Percentiles rank a stretch among this genome's conserved stretches.
These are phyloP conservation scores for Halcyon senegalensis DNA, from an alignment of 2,113 vertebrate species.

Conservation along the genomic window DNA sequence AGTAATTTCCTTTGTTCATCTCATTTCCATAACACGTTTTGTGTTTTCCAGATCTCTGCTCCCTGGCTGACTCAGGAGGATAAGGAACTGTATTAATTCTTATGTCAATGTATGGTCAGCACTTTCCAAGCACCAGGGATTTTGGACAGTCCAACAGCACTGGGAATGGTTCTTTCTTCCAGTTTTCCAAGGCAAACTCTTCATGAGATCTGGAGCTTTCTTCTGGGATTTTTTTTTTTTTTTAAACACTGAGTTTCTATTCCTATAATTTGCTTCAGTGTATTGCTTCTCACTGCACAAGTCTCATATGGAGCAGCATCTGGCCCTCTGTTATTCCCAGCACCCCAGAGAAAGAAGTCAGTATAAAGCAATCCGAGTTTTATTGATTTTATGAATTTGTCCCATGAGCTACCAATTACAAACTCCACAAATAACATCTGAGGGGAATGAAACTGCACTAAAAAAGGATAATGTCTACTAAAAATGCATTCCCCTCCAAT, in stretches of 20 bases:
- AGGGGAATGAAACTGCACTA: neutral
- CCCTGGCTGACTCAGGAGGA: neutral
- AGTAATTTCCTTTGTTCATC: neutral
- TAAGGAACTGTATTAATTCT: neutral
- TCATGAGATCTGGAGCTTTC: neutral
- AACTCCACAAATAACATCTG: constrained; percentile 6
- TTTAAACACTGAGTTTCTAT: neutral
- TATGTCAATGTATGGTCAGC: neutral
- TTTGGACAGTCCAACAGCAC: neutral
- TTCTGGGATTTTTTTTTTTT: neutral
- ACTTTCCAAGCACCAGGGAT: neutral
- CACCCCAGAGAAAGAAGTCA: neutral
- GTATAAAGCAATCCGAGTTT: neutral
- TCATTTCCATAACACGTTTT: neutral
- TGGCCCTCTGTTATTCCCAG: neutral
- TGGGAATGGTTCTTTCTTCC: neutral
- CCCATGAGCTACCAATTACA: constrained; percentile 21
- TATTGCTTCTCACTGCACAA: neutral
- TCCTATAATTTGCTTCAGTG: neutral
- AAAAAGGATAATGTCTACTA: neutral
- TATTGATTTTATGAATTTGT: constrained; percentile 33
- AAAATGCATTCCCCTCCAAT: neutral
- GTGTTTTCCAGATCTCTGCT: neutral
- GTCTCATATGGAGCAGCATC: neutral
- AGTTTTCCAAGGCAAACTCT: neutral